Conservation (phyloP, 2,113 vertebrate genomes). For the Setophaga kirtlandii region DNA sequence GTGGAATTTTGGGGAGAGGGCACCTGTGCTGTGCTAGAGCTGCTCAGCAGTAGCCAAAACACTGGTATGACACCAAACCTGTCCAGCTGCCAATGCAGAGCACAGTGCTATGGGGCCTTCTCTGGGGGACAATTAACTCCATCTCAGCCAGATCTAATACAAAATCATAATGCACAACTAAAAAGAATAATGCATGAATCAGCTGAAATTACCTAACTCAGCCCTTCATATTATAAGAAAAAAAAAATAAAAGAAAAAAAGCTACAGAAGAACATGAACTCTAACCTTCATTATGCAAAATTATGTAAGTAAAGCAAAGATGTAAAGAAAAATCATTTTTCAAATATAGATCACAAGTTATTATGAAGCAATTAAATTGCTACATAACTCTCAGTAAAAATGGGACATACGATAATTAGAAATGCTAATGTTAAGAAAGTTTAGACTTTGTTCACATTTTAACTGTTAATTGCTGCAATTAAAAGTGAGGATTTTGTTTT, state of each 20-base stretch:
- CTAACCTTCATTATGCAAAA: constrained; percentile 51
- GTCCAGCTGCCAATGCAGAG: background rate
- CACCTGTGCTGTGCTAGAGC: background rate
- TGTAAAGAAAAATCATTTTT: constrained; percentile 24
- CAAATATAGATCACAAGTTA: constrained; percentile 47
- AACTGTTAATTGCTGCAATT: constrained; percentile 53
- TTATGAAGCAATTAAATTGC: constrained; percentile 55
- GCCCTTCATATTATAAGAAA: background rate
- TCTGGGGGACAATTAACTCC: background rate
- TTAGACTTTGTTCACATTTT: constrained; percentile 5
- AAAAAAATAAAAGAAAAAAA: background rate
- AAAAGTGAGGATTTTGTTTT: constrained; percentile 30
- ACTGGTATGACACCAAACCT: background rate
- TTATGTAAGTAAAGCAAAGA: constrained; percentile 42
- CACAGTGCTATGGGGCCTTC: background rate
- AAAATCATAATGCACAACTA: background rate
- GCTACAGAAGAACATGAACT: background rate
- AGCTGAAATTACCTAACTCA: background rate
- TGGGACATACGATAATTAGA: constrained; percentile 41
- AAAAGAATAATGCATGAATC: background rate
- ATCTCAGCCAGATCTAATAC: background rate
- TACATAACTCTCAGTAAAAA: constrained; percentile 45
- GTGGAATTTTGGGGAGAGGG: background rate
- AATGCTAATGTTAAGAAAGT: constrained; percentile 52
- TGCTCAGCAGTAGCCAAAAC: background rate